A percentile compares a stretch with the other conserved stretches of the same genome.
Conservation (phyloP, 2,113 vertebrate genomes). For the Elephantulus edwardii region DNA sequence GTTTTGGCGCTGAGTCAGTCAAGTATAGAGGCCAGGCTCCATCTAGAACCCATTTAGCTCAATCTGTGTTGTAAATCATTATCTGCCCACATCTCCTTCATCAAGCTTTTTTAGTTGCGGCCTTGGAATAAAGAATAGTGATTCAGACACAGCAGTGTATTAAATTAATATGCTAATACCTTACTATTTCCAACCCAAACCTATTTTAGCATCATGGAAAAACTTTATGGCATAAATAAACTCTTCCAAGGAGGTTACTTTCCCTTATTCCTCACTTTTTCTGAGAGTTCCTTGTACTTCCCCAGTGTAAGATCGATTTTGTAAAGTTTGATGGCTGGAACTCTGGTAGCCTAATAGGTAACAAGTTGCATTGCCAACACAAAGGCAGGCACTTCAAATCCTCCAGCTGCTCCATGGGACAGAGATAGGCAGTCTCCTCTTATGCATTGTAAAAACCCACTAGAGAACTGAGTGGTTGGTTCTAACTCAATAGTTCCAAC, state of each 20-base stretch:
- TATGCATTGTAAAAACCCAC: too few relatives aligned
- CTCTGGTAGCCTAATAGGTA: too few relatives aligned
- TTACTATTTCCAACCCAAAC: conserved; percentile 38
- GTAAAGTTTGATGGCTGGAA: neutral
- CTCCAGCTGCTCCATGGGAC: too few relatives aligned
- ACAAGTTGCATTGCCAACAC: too few relatives aligned
- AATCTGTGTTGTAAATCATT: neutral
- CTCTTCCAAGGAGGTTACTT: neutral
- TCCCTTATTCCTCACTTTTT: neutral
- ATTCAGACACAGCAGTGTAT: neutral
- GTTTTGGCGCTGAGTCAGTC: conserved; percentile 29
- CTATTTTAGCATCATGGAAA: conserved; percentile 31
- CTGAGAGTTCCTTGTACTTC: neutral
- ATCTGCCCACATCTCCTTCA: neutral
- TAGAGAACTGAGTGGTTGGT: too few relatives aligned
- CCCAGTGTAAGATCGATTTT: neutral
- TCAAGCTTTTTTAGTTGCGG: neutral
- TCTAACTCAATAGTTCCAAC: too few relatives aligned
- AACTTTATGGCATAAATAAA: neutral
- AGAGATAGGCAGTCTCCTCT: too few relatives aligned
- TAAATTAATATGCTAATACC: neutral
- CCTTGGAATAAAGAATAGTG: neutral
- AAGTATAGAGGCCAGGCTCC: conserved; percentile 45
- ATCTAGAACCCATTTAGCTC: neutral
- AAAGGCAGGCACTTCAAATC: too few relatives aligned